Percentiles rank a stretch among this genome's conserved stretches.
phyloP scores from a whole-genome alignment of 2,888 invertebrate genomes.

The Megamerina dolium region DNA sequence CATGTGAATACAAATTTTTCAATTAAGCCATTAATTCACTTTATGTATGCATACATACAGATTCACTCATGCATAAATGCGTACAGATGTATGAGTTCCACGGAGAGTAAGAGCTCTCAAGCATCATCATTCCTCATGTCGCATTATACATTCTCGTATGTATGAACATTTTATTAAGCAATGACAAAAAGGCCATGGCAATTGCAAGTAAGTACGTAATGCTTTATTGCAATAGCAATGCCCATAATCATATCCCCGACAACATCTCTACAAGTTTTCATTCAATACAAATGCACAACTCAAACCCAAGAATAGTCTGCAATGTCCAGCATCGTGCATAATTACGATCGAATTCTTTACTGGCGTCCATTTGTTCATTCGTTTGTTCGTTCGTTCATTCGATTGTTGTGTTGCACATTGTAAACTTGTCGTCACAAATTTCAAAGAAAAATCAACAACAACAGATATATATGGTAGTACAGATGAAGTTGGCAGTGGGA shows the following conservation, averaged over 20 bases:
- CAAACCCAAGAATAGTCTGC: too few relatives aligned
- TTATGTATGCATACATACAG: slow-evolving; percentile 22
- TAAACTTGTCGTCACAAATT: slow-evolving; percentile 30
- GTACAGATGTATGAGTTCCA: slow-evolving; percentile 12
- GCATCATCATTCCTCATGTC: slow-evolving; percentile 37
- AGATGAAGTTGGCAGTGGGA: slow-evolving; percentile 21
- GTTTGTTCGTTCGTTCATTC: slow-evolving; percentile 7
- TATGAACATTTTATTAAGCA: slow-evolving; percentile 44
- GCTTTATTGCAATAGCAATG: too few relatives aligned
- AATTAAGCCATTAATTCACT: slow-evolving; percentile 48
- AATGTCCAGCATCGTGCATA: too few relatives aligned
- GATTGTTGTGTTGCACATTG: slow-evolving; percentile 24
- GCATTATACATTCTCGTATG: too few relatives aligned
- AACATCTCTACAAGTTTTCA: too few relatives aligned
- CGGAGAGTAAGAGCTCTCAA: too few relatives aligned
- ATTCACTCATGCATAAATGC: slow-evolving; percentile 12
- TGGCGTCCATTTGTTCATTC: slow-evolving; percentile 6
- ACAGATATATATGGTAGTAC: neutral
- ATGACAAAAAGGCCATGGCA: slow-evolving; percentile 17
- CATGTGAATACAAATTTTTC: slow-evolving; percentile 45
- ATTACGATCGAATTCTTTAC: too few relatives aligned
- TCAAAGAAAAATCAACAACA: slow-evolving; percentile 16
- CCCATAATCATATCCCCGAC: too few relatives aligned
- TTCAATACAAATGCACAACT: too few relatives aligned
- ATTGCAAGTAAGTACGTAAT: too few relatives aligned